Evolutionary conservation across 64 coral and sea anemone species (phyloP), one percentile per base, ranked within the genome.

Genomic region (Pachyseris speciosa): DNA sequence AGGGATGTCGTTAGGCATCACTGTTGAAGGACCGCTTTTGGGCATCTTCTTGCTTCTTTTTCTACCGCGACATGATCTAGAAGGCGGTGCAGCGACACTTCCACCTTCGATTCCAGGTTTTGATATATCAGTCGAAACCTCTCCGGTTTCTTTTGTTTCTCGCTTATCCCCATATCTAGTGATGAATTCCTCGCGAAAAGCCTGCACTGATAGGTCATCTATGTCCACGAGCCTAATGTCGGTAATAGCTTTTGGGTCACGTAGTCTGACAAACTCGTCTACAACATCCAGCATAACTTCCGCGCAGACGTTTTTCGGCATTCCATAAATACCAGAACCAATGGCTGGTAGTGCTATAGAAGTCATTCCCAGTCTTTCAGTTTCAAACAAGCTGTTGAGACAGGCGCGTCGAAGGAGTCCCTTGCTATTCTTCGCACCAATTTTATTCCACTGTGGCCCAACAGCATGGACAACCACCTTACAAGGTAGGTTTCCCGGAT

Each of bases 331-430:
- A 32, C 94, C 94, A 13, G 90, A 96, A 30, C 85, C 83, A 5
- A 96, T 90, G 2, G 94, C 88, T 69, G 94, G 94, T 31, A 95
- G 83, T 19, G 94, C 91, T 32, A 96, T 86, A 7, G 94, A 96
- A 0, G 26, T 72, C 24, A 85, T 69, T 0, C 37, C 51, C 15
- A 55, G 38, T 36, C 80, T 44, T 67, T 96, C 43, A 10, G 79
- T 86, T 45, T 64, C 57, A 2, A 0, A 12, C 9, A 96, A 29
- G 67, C 94, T 96, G 37, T 72, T 80, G 4, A 85, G 7, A 29
- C 90, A 96, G 5, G 86, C 94, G 0, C 40, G 43, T 0, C 70
- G 37, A 7, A 96, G 91, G 41, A 93, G 37, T 12, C 61, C 0
- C 60, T 50, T 41, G 16, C 78, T 86, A 44, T 76, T 48, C 50